Evolutionary conservation across 2,797 vertebrate genomes (phyloP).

Genomic region (Hoplostethus atlanticus): DNA sequence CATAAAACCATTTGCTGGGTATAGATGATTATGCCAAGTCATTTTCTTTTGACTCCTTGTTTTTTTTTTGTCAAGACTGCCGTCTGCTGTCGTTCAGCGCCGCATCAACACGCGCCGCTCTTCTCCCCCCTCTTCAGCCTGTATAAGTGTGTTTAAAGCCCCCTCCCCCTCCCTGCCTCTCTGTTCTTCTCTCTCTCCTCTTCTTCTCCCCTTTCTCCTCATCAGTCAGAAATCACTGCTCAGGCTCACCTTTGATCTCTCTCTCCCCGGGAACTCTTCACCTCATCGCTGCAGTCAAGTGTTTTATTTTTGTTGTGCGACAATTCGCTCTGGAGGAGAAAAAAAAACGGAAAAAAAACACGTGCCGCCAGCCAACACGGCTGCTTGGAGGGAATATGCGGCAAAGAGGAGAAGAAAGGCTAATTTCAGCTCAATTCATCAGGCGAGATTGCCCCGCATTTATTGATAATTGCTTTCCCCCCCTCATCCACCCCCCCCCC

Average conservation of each 20-base stretch:
- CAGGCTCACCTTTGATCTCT: slow-evolving; percentile 74
- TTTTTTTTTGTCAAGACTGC: slow-evolving; percentile 55
- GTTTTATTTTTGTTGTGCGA: slow-evolving; percentile 82
- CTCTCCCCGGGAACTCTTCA: slow-evolving; percentile 69
- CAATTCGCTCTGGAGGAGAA: slow-evolving; percentile 61
- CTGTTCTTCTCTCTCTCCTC: background rate
- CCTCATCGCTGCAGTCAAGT: slow-evolving; percentile 70
- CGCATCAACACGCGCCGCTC: slow-evolving; percentile 60
- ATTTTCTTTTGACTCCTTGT: slow-evolving; percentile 23
- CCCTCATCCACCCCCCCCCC: slow-evolving; percentile 44
- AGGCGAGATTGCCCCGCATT: slow-evolving; percentile 84
- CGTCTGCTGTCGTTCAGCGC: slow-evolving; percentile 55
- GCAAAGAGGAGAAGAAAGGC: slow-evolving; percentile 74
- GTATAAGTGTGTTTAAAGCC: slow-evolving; percentile 15
- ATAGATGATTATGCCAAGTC: no score
- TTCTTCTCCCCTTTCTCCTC: slow-evolving; percentile 48
- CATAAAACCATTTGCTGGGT: no score
- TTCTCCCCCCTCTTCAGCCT: slow-evolving; percentile 38
- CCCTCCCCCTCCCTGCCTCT: slow-evolving; percentile 23
- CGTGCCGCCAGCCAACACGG: slow-evolving; percentile 80
- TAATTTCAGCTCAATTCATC: slow-evolving; percentile 85
- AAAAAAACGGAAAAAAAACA: slow-evolving; percentile 33
- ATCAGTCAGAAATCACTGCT: slow-evolving; percentile 62
- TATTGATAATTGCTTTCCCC: slow-evolving; percentile 90
- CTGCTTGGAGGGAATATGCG: slow-evolving; percentile 49